Conservation (phyloP, 2,797 vertebrate species). For the Cossypha niveicapilla region DNA sequence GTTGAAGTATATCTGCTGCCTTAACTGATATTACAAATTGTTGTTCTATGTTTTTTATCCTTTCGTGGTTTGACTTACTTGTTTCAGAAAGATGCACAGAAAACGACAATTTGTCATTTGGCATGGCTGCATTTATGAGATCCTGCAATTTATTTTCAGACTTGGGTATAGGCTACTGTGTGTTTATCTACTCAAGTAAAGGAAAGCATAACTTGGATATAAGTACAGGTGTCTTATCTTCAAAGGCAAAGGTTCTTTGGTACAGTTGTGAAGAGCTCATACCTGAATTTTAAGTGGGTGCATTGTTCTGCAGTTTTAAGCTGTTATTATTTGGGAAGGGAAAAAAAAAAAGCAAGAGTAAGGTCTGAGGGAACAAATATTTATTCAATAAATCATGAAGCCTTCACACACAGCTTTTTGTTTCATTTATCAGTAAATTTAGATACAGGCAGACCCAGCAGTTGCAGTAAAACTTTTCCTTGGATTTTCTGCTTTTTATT, state of each 20-base stretch:
- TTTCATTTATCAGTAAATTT: not conserved
- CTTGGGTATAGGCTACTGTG: not conserved
- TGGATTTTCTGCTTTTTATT: not conserved
- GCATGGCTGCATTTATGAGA: not conserved
- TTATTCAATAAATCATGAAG: not conserved
- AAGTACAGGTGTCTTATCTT: not conserved
- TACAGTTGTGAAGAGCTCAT: not conserved
- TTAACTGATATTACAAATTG: not conserved
- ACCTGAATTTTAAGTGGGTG: not conserved
- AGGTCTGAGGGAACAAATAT: not conserved
- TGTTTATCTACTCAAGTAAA: not conserved
- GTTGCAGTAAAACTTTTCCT: not conserved
- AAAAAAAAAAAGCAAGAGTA: not conserved
- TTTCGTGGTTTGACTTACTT: not conserved
- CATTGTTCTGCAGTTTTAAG: not conserved
- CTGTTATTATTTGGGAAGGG: not conserved
- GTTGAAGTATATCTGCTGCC: not conserved
- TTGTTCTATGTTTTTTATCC: rapidly evolving
- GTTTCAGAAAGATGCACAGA: not conserved
- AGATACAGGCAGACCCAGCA: not conserved
- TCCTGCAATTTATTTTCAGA: not conserved
- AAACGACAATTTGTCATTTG: not conserved
- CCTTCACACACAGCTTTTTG: not conserved
- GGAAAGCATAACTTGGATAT: not conserved
- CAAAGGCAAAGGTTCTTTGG: not conserved